Conservation (phyloP, 2,888 invertebrate species). For the Clitarchus hookeri region DNA sequence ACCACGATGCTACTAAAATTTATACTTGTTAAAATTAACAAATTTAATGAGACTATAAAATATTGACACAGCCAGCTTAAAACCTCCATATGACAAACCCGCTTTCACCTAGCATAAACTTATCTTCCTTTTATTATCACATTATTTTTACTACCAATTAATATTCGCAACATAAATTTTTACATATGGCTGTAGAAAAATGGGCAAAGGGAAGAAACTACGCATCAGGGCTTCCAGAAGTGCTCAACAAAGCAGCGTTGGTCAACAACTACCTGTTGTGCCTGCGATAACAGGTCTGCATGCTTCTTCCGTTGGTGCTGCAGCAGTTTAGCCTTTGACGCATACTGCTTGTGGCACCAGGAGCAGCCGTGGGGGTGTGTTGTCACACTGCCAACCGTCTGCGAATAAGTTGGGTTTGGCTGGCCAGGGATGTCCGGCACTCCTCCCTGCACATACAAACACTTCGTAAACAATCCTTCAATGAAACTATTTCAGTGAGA, state of each 20-base stretch:
- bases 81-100: no score
- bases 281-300: slow-evolving; percentile 35
- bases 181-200: slow-evolving; percentile 20
- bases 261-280: slow-evolving; percentile 34
- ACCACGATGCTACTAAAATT: no score
- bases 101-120: no score
- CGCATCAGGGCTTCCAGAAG: no score
- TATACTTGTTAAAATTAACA: no score
- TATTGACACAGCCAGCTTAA: no score
- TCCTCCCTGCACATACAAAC: slow-evolving; percentile 32
- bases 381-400: slow-evolving; percentile 73
- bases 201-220: not conserved
- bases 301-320: slow-evolving; percentile 70
- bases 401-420: slow-evolving; percentile 67
- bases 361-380: slow-evolving; percentile 72
- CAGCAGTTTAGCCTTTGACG: slow-evolving; percentile 68
- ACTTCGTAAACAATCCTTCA: no score
- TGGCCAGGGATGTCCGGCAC: slow-evolving; percentile 54
- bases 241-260: not conserved
- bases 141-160: no score
- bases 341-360: slow-evolving; percentile 88
- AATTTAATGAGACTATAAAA: no score
- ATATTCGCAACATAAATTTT: not conserved
- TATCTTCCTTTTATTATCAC: no score
- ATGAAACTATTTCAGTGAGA: no score